Conservation (phyloP, 2,797 vertebrate genomes). For the Hoplostethus atlanticus region DNA sequence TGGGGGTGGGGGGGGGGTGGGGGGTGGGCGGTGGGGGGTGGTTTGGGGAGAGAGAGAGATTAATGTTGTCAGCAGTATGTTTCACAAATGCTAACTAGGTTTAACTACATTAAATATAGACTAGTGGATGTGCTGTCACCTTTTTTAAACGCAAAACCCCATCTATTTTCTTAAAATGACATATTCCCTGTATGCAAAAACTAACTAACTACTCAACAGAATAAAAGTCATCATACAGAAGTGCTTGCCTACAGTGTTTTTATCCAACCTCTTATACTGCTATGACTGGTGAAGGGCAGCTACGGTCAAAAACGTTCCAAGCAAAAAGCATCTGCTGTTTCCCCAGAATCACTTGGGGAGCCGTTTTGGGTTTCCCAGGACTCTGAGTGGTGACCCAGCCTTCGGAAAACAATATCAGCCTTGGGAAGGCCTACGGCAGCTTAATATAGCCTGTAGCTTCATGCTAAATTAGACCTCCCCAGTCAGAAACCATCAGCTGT, state of each 20-base stretch:
- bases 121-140: too few species aligned
- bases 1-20: background rate
- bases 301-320: background rate
- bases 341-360: background rate
- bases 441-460: constrained; percentile 4
- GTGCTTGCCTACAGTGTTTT: too few species aligned
- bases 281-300: background rate
- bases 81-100: too few species aligned
- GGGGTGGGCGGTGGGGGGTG: background rate
- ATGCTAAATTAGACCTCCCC: background rate
- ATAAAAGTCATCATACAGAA: too few species aligned
- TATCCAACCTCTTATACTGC: too few species aligned
- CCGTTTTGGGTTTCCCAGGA: constrained; percentile 13
- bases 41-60: too few species aligned
- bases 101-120: too few species aligned
- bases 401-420: background rate
- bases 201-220: too few species aligned
- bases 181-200: too few species aligned
- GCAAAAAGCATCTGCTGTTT: background rate
- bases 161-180: too few species aligned
- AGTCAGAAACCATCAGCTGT: constrained; percentile 36
- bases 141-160: too few species aligned
- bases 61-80: too few species aligned
- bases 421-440: background rate
- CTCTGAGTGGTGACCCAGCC: background rate